A percentile compares a stretch with the other conserved stretches of the same genome.
These are phyloP conservation scores for Gambusia holbrooki DNA, from an alignment of 2,113 vertebrate species.

Conservation along the genomic window DNA sequence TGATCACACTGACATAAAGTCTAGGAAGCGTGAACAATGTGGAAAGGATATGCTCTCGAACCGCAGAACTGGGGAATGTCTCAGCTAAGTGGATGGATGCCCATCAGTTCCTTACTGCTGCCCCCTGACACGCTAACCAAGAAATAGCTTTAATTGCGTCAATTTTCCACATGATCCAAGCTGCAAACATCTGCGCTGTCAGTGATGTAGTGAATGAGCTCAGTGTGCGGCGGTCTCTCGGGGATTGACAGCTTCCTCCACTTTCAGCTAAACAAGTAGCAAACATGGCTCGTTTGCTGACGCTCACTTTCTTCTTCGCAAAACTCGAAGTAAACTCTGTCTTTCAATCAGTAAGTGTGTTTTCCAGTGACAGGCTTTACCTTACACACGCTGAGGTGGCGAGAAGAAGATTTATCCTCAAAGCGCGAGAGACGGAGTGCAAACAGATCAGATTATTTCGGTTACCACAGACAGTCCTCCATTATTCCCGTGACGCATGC, in stretches of 20 bases:
- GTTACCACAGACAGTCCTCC: conserved; percentile 72
- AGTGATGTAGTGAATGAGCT: background rate
- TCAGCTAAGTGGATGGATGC: no score
- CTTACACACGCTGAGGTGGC: conserved; percentile 47
- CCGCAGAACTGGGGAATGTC: no score
- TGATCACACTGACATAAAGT: no score
- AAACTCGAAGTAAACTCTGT: conserved; percentile 6
- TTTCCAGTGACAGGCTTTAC: background rate
- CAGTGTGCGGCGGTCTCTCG: conserved; percentile 6
- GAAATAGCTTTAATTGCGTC: background rate
- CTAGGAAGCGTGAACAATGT: no score
- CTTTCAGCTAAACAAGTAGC: conserved; percentile 58
- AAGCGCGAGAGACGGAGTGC: conserved; percentile 34
- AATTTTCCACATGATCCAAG: background rate
- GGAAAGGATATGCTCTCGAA: no score
- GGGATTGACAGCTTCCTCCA: conserved; percentile 56
- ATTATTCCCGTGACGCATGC: conserved; percentile 80
- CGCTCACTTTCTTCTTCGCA: conserved; percentile 16
- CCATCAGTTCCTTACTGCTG: no score
- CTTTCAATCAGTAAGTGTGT: background rate
- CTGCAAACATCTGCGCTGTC: background rate
- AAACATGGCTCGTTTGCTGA: conserved; percentile 41
- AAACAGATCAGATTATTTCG: conserved; percentile 59
- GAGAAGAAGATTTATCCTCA: conserved; percentile 20
- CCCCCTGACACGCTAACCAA: background rate